Conservation (phyloP, 2,888 invertebrate genomes). For the Galerucella pusilla region DNA sequence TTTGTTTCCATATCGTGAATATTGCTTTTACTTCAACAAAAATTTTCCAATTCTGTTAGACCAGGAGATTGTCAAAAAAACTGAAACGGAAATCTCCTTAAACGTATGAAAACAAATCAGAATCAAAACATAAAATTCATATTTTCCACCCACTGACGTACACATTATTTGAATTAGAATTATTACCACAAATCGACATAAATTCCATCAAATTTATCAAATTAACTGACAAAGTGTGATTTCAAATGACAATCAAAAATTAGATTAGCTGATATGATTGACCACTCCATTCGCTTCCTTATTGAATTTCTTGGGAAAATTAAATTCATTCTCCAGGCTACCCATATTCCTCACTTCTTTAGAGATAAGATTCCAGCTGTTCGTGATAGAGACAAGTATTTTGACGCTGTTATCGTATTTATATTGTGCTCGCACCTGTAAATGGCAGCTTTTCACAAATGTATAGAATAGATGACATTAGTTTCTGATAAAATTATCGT, state of each 20-base stretch:
- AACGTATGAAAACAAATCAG: too few species aligned
- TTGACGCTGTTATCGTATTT: background rate
- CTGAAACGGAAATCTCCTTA: background rate
- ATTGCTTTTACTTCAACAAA: background rate
- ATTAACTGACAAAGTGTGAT: too few species aligned
- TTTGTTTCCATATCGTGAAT: background rate
- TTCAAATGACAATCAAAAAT: too few species aligned
- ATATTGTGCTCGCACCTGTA: background rate
- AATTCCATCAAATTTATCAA: too few species aligned
- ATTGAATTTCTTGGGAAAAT: too few species aligned
- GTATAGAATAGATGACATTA: background rate
- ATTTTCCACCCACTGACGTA: too few species aligned
- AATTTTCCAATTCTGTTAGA: background rate
- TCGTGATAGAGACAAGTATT: background rate
- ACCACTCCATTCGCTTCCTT: too few species aligned
- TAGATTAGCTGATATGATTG: too few species aligned
- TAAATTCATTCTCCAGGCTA: background rate
- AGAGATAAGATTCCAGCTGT: conserved; percentile 2
- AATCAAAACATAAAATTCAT: too few species aligned
- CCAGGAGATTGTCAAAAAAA: background rate
- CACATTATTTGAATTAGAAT: too few species aligned
- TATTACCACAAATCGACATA: too few species aligned
- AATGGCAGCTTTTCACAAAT: background rate
- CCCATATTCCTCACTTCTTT: background rate
- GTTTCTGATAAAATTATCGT: background rate